A percentile compares a stretch with the other conserved stretches of the same genome.
Evolutionary conservation across 2,888 invertebrate genomes (phyloP).

Genomic region (Epicampocera succincta): DNA sequence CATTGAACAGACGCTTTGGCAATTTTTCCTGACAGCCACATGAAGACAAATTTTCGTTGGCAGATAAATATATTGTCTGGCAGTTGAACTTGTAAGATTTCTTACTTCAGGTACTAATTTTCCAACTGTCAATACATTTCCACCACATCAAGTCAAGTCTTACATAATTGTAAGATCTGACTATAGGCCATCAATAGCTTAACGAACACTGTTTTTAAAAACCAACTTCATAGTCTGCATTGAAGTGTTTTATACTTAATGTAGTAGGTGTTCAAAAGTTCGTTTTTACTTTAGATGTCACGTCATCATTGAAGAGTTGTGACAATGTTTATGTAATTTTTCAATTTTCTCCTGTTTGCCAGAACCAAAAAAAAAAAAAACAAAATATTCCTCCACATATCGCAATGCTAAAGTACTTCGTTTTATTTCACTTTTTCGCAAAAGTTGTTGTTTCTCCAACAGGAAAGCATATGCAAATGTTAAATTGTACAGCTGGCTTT

Average conservation of each 20-base stretch:
- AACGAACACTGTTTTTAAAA: no score
- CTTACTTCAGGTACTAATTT: no score
- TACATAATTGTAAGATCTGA: no score
- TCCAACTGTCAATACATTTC: no score
- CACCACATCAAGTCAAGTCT: no score
- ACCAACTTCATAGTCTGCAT: no score
- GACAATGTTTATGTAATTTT: constrained; percentile 58
- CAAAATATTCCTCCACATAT: constrained; percentile 23
- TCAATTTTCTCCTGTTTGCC: background rate
- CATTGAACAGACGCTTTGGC: no score
- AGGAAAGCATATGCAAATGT: constrained; percentile 6
- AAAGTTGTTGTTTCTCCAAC: constrained; percentile 6
- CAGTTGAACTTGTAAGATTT: no score
- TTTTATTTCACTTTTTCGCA: constrained; percentile 7
- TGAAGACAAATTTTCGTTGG: no score
- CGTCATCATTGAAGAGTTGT: constrained; percentile 50
- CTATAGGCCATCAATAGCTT: no score
- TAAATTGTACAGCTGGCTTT: constrained; percentile 21
- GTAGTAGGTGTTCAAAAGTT: background rate
- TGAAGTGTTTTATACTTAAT: background rate
- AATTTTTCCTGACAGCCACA: no score
- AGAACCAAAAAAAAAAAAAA: background rate
- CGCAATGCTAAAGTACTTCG: constrained; percentile 37
- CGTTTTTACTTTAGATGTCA: background rate
- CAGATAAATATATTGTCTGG: no score